Evolutionary conservation across 2,113 vertebrate species (phyloP), one percentile per base, ranked within the genome.

Genomic region (Megaptera novaeangliae): DNA sequence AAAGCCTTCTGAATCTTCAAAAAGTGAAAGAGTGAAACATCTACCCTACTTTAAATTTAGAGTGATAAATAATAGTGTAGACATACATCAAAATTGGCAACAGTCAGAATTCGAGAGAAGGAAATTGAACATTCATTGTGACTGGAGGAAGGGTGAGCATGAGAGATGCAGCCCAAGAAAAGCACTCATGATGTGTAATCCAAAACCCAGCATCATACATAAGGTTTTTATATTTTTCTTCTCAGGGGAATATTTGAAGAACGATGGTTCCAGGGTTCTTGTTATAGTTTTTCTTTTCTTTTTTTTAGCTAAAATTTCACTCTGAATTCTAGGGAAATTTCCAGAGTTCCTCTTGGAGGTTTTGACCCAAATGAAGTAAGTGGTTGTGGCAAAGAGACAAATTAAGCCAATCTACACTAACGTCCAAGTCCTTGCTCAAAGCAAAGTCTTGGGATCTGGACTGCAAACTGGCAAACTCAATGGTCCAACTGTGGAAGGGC

Each of bases 1-100:
- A 92, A 95, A 95, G 71, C 3, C n/a, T 92, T 25, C 27, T 78
- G 27, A 87, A 90, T 78, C 12, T 94, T 96, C 41, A 71, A 87
- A 91, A 87, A 89, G 29, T 46, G 6, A 69, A 95, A 72, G 39
- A 61, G 8, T 87, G 34, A 91, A 91, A 49, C 5, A 91, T 55
- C 8, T 17, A 91, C 0, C 17, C 52, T 13, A 78, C 27, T 88
- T 92, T 83, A 91, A 95, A 69, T 71, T 95, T 92, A 88, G 27
- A 96, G 36, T 78, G 82, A 41, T 85, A 78, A 95, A 71, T 87
- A 92, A 86, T 44, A 72, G 25, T 57, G 21, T 88, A 83, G n/a
- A 86, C 12, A 75, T 49, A 78, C 44, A 87, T n/a, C 20, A 64
- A 95, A 96, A 93, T 2, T 95, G 91, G 34, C 25, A 57, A 86